Base-by-base conservation (phyloP, 2,888 invertebrate species). In the Geotrupes spiniger region DNA sequence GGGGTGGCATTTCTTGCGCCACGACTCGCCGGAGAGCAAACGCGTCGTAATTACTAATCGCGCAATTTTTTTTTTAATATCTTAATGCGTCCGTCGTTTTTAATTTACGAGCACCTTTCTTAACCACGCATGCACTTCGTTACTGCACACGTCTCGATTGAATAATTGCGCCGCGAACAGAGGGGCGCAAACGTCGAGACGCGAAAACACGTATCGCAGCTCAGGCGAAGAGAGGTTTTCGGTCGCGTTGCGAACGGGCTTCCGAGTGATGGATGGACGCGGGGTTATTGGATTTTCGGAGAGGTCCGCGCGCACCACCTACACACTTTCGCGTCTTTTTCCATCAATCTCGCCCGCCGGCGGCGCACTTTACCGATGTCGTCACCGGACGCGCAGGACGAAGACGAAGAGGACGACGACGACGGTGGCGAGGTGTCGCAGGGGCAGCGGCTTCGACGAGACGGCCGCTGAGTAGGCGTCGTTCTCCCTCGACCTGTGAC, bases 401-500 rank as follows among this genome's bases (percentile, higher is more conserved):
- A 39, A 36, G 17, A 41, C 27, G 39, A 44, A 26, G 16, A 49
- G 15, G 28, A 33, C 38, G 28, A 28, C 36, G 27, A 37, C 25
- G 11, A 43, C 28, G 28, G 38, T 28, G 12, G 45, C 28, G 15
- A 49, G 41, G 42, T 41, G 45, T 33, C 12, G 14, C 17, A 45
- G 36, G n/a, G 45, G 43, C 27, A 36, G 17, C 41, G 45, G 27
- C 31, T 17, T 31, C 41, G 29, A 21, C 3, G 46, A 46, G n/a
- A 44, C 42, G 10, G 54, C 40, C 9, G 63, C 57, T 12, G 67
- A 65, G 51, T 60, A 62, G 21, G 59, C 64, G 44, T 62, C 62
- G 51, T 63, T 65, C 29, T 63, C 65, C 29, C 65, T 62, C 2
- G 71, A 65, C 26, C 70, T 65, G 50, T 69, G 69, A 12, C 72